Evolutionary conservation across 2,113 vertebrate genomes (phyloP).

Genomic region (Notothenia coriiceps): DNA sequence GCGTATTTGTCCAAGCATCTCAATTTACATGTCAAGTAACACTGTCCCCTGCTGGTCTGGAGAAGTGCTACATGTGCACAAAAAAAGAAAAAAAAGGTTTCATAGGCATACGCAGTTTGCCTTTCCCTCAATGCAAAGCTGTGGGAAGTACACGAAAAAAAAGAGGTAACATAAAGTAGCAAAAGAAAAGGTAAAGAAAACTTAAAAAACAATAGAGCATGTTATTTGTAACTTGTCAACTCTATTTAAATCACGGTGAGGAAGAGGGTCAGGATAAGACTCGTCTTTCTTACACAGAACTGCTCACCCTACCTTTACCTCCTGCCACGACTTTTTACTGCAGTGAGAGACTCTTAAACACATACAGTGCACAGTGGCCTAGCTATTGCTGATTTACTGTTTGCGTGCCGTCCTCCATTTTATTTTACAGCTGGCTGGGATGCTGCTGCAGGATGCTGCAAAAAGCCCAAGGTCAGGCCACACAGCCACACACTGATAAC

Average conservation of each 20-base stretch:
- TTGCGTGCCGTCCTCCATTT: slow-evolving; percentile 75
- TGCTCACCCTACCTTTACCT: slow-evolving; percentile 20
- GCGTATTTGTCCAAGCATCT: slow-evolving; percentile 66
- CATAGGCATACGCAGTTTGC: neutral
- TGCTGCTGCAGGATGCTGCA: slow-evolving; percentile 71
- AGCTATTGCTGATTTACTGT: slow-evolving; percentile 82
- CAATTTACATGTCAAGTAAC: slow-evolving; percentile 64
- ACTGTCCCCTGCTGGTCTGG: slow-evolving; percentile 75
- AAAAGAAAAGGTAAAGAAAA: neutral
- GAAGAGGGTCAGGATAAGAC: slow-evolving; percentile 33
- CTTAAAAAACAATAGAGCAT: neutral
- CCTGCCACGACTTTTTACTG: slow-evolving; percentile 57
- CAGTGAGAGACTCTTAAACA: slow-evolving; percentile 68
- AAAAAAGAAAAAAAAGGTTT: neutral
- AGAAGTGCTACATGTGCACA: slow-evolving; percentile 46
- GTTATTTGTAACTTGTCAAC: slow-evolving; percentile 51
- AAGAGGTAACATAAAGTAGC: neutral
- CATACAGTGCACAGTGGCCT: slow-evolving; percentile 58
- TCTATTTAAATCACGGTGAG: slow-evolving; percentile 55
- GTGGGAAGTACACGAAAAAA: neutral
- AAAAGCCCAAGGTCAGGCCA: slow-evolving; percentile 79
- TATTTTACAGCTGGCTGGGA: slow-evolving; percentile 83
- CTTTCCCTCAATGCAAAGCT: slow-evolving; percentile 5
- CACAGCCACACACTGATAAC: slow-evolving; percentile 57
- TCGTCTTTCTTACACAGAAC: slow-evolving; percentile 33